These are phyloP conservation scores for Rhynchonema sp. DNA, from an alignment of 2,888 invertebrate genomes.

Conservation along the genomic window DNA sequence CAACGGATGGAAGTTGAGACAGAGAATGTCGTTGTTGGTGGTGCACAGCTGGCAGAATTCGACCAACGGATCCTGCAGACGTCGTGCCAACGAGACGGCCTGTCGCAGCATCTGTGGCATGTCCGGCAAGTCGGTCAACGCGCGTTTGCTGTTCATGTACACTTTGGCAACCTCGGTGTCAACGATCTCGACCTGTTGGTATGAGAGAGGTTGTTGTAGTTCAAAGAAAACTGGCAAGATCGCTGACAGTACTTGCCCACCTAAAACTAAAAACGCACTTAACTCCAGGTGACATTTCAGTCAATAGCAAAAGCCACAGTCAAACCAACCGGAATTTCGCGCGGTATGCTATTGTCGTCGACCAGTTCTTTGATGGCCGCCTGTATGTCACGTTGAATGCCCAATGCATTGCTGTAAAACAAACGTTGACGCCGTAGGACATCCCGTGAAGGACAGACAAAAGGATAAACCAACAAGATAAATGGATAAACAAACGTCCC, in stretches of 20 bases:
- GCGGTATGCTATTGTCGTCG: conserved; percentile 56
- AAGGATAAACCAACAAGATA: no score
- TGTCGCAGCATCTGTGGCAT: conserved; percentile 74
- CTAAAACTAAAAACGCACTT: no score
- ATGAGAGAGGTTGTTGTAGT: background rate
- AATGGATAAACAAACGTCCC: no score
- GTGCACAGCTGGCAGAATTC: conserved; percentile 91
- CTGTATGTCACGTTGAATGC: conserved; percentile 36
- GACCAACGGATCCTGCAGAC: conserved; percentile 79
- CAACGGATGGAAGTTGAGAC: conserved; percentile 69
- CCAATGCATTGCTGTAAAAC: conserved; percentile 46
- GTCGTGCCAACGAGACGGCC: conserved; percentile 73
- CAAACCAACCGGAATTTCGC: conserved; percentile 45
- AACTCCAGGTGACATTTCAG: no score
- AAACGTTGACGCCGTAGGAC: background rate
- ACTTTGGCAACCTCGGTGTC: conserved; percentile 81
- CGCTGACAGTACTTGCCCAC: no score
- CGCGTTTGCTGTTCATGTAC: conserved; percentile 59
- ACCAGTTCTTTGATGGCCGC: conserved; percentile 10
- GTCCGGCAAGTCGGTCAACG: conserved; percentile 35
- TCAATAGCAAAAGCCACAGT: background rate
- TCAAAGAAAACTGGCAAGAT: background rate
- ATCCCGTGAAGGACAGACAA: no score
- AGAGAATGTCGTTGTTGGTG: conserved; percentile 83
- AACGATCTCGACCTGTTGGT: conserved; percentile 52